Evolutionary conservation across 2,888 invertebrate genomes (phyloP), one percentile per base, ranked within the genome.

Genomic region (Teinopalpus imperialis): DNA sequence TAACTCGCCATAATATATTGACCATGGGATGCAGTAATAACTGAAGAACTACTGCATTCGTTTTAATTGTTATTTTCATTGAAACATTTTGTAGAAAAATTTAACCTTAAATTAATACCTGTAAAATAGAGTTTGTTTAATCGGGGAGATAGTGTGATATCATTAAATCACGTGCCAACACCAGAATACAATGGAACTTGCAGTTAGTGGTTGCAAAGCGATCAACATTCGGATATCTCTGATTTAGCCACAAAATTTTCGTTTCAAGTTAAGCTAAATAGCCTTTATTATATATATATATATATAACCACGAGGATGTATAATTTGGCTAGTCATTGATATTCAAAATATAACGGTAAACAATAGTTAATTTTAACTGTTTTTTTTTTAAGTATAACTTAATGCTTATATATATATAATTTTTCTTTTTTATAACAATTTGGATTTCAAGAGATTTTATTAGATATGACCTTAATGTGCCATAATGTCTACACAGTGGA

Each of bases 401-500:
- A n/a, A n/a, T n/a, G n/a, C n/a, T n/a, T n/a, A n/a, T n/a, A n/a
- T n/a, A n/a, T n/a, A n/a, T n/a, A n/a, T n/a, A n/a, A n/a, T n/a
- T n/a, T n/a, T n/a, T 16, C 2, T 16, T 16, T 16, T 16, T 16
- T 12, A n/a, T 7, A 6, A 7, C 21, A 3, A 29, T 20, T 39
- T 29, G 4, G 20, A 27, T 4, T 31, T 30, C 8, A 29, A 14
- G 21, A 21, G 29, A 21, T 27, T 26, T 6, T 14, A 36, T 21
- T 29, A 29, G 29, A 34, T 9, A 12, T 10, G 35, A 21, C 35
- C 35, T 36, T 30, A 36, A 36, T 36, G 43, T 23, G 43, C 35
- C 27, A 16, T 35, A 40, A 26, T 36, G 18, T 48, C 29, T 24
- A 43, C 50, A 61, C 43, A 57, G 59, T 58, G 53, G 43, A 43